Base-by-base conservation (phyloP, 2,888 invertebrate species). In the Drosophila rellima region DNA sequence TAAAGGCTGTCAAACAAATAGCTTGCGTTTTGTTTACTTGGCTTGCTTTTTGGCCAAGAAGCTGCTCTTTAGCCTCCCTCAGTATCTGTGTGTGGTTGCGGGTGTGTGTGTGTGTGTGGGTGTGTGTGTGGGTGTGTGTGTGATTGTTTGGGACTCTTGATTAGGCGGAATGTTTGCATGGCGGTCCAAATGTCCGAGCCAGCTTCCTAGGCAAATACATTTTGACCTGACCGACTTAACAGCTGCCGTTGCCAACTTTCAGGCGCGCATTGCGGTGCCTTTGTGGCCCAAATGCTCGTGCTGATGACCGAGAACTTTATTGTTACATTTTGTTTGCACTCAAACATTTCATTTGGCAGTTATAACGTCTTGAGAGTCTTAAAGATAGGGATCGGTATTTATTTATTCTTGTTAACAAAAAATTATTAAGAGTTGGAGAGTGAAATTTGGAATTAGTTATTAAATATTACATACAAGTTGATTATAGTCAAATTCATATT, bases 101-200 rank as follows among this genome's bases (percentile, higher is more conserved):
- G 23, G 15, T 26, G 42, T 35, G 20, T 39, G 37, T 31, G 5
- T 31, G 26, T 48, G 17, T 39, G 44, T 40, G 31, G 18, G 48
- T 26, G 23, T 62, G 37, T 73, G 40, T 54, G 37, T 20, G 20
- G 33, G 55, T 20, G 29, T 64, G 42, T 62, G 33, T 51, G 45
- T 33, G 54, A 62, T 51, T 84, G 76, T 73, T 85, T 85, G 74
- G 79, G 88, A 82, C 82, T 88, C 88, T 82, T 82, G 82, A 82
- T 82, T 88, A 85, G 82, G 80, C 85, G 69, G 68, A 64, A 82
- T 88, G 82, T 85, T 82, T 88, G 85, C 86, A 71, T 56, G 74
- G 80, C 68, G 87, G 84, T 83, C 70, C 74, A 74, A 71, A 45
- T 48, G 69, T 70, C 75, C 74, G 61, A 66, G 65, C 60, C 61